A percentile compares a stretch with the other conserved stretches of the same genome.
Evolutionary conservation across 2,888 invertebrate genomes (phyloP).

Genomic region (Rhogogaster chlorosoma): DNA sequence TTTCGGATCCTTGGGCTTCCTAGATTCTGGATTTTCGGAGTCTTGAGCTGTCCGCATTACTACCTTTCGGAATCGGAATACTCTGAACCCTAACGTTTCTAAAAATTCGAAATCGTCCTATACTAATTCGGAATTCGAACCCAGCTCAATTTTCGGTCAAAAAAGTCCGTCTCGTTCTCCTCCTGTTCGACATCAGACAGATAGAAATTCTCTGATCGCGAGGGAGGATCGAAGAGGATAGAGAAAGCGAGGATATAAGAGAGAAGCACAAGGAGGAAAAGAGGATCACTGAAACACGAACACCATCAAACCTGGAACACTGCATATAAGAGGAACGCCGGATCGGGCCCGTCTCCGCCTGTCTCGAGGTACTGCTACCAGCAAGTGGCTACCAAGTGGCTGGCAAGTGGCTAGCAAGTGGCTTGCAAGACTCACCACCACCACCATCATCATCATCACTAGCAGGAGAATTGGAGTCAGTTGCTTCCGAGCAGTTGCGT

Average conservation of each 20-base stretch:
- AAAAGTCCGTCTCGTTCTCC: background rate
- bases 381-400: slow-evolving; percentile 45
- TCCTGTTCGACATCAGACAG: background rate
- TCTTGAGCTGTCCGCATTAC: too few species aligned
- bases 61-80: too few species aligned
- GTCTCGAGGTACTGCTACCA: slow-evolving; percentile 45
- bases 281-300: slow-evolving; percentile 17
- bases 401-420: slow-evolving; percentile 47
- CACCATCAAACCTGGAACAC: background rate
- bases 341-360: slow-evolving; percentile 29
- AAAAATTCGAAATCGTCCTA: too few species aligned
- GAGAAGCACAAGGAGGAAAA: background rate
- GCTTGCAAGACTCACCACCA: slow-evolving; percentile 41
- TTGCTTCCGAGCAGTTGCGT: slow-evolving; percentile 74
- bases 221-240: background rate
- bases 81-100: too few species aligned
- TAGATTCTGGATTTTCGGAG: too few species aligned
- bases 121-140: too few species aligned
- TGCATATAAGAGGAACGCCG: background rate
- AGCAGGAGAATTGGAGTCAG: slow-evolving; percentile 60
- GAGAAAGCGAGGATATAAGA: background rate
- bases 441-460: slow-evolving; percentile 1
- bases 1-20: too few species aligned
- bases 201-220: slow-evolving; percentile 2
- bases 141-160: background rate